These are phyloP conservation scores for Athalia cordata DNA, from an alignment of 2,888 invertebrate species.

Conservation along the genomic window DNA sequence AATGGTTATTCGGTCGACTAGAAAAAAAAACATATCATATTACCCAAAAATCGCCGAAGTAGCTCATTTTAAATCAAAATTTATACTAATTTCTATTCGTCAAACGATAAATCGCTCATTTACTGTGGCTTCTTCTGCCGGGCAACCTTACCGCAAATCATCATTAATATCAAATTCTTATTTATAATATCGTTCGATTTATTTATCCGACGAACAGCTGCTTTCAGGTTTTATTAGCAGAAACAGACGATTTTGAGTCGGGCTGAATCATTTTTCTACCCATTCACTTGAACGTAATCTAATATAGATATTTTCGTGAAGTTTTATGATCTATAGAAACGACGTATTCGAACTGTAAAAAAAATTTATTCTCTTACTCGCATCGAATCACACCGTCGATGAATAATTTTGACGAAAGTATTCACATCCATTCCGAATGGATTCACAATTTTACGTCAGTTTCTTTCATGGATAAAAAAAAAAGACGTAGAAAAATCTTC, in stretches of 20 bases:
- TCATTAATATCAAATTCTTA: not conserved
- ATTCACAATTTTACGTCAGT: not conserved
- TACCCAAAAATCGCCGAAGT: no score
- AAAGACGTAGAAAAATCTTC: no score
- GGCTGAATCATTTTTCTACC: not conserved
- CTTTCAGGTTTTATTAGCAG: not conserved
- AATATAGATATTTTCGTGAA: not conserved
- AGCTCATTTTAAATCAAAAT: no score
- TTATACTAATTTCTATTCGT: no score
- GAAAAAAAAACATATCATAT: no score
- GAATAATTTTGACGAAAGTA: not conserved
- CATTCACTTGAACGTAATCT: not conserved
- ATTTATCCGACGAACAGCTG: constrained; percentile 18
- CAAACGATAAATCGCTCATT: no score
- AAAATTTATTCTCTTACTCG: not conserved
- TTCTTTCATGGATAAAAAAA: not conserved
- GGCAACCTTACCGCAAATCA: not conserved
- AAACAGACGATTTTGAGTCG: constrained; percentile 6
- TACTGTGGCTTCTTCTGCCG: no score
- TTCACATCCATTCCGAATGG: not conserved
- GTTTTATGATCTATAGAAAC: not conserved
- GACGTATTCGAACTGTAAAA: not conserved
- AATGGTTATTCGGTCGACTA: no score
- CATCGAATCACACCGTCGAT: not conserved
- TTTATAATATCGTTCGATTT: constrained; percentile 5